Conservation (phyloP, 1,140 invertebrate species). For the Sitodiplosis mosellana region DNA sequence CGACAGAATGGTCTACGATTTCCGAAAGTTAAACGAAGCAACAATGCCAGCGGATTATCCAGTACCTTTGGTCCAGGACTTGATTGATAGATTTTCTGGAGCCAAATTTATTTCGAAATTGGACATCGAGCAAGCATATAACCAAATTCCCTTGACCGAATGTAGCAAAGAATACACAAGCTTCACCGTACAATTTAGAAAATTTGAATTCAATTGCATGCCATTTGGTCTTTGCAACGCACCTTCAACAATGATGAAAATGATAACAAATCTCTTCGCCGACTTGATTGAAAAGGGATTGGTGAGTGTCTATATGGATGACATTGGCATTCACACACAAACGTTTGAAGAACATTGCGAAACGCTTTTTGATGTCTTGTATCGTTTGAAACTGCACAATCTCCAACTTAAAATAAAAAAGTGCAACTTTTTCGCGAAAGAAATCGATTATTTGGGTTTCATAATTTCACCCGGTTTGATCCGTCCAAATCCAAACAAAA, state of each 20-base stretch:
- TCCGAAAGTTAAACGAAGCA: conserved; percentile 12
- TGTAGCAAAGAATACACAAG: conserved; percentile 17
- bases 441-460: conserved; percentile 14
- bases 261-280: conserved; percentile 21
- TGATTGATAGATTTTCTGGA: conserved; percentile 7
- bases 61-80: conserved; percentile 10
- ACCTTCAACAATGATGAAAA: conserved; percentile 6
- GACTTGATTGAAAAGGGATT: too few relatives aligned
- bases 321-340: conserved; percentile 4
- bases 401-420: conserved; percentile 12
- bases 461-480: conserved; percentile 6
- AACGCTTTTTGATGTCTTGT: not conserved
- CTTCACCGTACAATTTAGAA: conserved; percentile 19
- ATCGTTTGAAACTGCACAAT: conserved; percentile 2
- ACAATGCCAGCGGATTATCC: conserved; percentile 16
- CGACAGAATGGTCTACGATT: too few relatives aligned
- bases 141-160: conserved; percentile 7
- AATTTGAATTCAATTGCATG: conserved; percentile 11
- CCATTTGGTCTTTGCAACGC: conserved; percentile 11
- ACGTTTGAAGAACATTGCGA: conserved; percentile 3
- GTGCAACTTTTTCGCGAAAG: conserved; percentile 8
- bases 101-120: conserved; percentile 10
- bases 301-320: conserved; percentile 9
- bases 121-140: conserved; percentile 12
- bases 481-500: conserved; percentile 5